Conservation (phyloP, 2,888 invertebrate species). For the Catocala nupta region DNA sequence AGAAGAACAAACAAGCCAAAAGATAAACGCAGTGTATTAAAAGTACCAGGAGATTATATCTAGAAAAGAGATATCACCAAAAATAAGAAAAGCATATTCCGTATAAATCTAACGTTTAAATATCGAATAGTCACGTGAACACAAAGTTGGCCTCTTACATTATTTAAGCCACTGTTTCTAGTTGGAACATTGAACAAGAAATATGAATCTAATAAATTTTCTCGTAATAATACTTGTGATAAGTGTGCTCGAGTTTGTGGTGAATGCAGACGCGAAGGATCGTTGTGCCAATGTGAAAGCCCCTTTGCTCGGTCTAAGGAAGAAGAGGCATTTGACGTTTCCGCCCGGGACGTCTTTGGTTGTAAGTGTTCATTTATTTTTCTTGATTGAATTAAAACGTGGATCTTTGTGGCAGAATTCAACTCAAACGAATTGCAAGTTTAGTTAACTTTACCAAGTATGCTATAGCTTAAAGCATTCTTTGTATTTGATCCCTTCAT, state of each 20-base stretch:
- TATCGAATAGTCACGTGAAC: slow-evolving; percentile 25
- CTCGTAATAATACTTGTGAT: slow-evolving; percentile 43
- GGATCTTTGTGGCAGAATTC: too few species aligned
- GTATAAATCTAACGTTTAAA: slow-evolving; percentile 19
- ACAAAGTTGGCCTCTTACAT: slow-evolving; percentile 14
- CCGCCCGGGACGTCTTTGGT: slow-evolving; percentile 70
- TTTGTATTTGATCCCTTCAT: too few species aligned
- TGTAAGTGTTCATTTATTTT: slow-evolving; percentile 62
- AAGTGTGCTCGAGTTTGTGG: slow-evolving; percentile 29
- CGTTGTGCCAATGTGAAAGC: slow-evolving; percentile 75
- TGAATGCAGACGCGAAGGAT: slow-evolving; percentile 44
- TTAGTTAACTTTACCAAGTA: too few species aligned
- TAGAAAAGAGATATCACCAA: background rate
- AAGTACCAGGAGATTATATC: slow-evolving; percentile 6
- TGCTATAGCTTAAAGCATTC: too few species aligned
- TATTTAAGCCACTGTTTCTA: slow-evolving; percentile 15
- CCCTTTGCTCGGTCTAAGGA: slow-evolving; percentile 63
- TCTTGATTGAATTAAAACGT: too few species aligned
- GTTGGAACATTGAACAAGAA: slow-evolving; percentile 18
- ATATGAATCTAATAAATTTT: slow-evolving; percentile 39
- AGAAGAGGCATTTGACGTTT: slow-evolving; percentile 73
- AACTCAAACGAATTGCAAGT: too few species aligned
- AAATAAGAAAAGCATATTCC: slow-evolving; percentile 15
- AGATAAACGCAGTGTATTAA: background rate
- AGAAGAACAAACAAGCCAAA: background rate